Percentiles rank a stretch among this genome's conserved stretches.
Conservation (phyloP, 2,797 vertebrate species). For the Petrocephalus schoutedeni region DNA sequence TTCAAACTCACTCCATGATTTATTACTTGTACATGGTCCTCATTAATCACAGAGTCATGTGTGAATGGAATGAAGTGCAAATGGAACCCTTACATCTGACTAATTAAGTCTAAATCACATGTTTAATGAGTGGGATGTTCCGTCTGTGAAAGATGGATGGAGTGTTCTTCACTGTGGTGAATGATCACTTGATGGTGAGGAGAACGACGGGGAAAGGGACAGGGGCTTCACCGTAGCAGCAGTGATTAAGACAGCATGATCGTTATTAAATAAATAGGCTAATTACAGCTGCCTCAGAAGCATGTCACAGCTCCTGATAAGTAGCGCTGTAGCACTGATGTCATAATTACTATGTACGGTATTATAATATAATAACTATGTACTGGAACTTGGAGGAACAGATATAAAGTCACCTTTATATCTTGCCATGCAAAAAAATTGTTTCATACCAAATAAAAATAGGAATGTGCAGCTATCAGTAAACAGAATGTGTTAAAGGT, state of each 20-base stretch:
- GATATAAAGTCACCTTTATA: not conserved
- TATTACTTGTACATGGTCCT: not conserved
- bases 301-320: not conserved
- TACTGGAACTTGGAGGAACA: not conserved
- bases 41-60: not conserved
- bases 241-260: constrained; percentile 1
- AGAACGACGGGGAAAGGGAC: not conserved
- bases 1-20: not conserved
- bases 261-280: constrained; percentile 15
- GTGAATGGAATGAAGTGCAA: constrained; percentile 3
- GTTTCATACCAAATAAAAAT: not conserved
- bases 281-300: not conserved
- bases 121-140: constrained; percentile 3
- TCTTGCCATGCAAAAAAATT: not conserved
- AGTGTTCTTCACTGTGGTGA: constrained; percentile 1
- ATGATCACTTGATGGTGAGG: not conserved
- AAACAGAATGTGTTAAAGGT: not conserved
- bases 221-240: not conserved
- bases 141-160: not conserved
- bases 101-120: not conserved
- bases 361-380: not conserved
- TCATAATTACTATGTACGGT: not conserved
- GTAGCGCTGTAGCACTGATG: not conserved
- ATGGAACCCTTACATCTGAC: not conserved
- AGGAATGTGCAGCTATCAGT: not conserved